A percentile compares a stretch with the other conserved stretches of the same genome.
Conservation (phyloP, 2,797 vertebrate genomes). For the Momotus momota region DNA sequence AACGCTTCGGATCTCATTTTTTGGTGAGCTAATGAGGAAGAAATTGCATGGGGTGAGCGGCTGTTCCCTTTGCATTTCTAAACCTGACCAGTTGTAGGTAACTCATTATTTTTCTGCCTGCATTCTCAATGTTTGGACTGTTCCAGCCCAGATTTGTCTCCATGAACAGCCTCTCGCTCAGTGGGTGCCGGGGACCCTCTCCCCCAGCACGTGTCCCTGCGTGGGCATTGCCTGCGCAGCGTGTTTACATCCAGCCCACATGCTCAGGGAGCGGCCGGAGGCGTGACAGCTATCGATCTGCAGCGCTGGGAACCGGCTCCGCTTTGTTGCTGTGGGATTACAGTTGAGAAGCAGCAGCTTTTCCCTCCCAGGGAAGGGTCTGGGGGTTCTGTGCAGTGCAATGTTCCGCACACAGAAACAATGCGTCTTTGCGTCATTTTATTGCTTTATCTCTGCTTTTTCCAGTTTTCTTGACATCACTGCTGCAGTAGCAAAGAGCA, state of each 20-base stretch:
- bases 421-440: rapidly evolving
- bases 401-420: background rate
- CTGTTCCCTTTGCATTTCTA: background rate
- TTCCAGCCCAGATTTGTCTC: background rate
- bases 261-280: background rate
- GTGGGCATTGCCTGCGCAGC: background rate
- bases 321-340: rapidly evolving
- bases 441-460: background rate
- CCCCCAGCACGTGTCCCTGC: too few relatives aligned
- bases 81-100: background rate
- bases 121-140: rapidly evolving
- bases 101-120: background rate
- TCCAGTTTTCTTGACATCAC: background rate
- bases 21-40: background rate
- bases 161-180: background rate
- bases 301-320: background rate
- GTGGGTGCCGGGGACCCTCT: background rate
- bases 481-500: background rate
- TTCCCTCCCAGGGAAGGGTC: background rate
- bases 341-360: background rate
- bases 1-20: background rate
- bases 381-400: background rate
- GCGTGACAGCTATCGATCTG: background rate
- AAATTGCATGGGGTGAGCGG: background rate
- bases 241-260: constrained; percentile 44